Evolutionary conservation across 2,113 vertebrate genomes (phyloP).

Genomic region (Cisticola juncidis): DNA sequence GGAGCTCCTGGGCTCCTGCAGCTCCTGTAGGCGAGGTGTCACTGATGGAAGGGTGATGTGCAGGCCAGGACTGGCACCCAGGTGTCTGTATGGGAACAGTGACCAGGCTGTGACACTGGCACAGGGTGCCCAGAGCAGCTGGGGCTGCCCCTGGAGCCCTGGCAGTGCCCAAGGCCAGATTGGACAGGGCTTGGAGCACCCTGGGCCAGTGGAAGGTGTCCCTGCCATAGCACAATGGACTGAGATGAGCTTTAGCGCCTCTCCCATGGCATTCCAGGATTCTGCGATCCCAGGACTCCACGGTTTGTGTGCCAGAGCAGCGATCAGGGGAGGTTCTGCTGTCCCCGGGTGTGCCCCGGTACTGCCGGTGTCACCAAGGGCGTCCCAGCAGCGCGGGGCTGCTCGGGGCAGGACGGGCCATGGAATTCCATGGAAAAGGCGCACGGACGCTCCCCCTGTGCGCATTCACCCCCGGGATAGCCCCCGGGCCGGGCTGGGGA

Average conservation of each 20-base stretch:
- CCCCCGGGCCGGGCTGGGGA: no score
- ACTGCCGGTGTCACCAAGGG: background rate
- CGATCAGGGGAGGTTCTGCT: no score
- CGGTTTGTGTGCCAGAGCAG: background rate
- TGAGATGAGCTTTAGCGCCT: rapidly evolving
- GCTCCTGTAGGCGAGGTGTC: background rate
- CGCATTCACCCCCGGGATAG: rapidly evolving
- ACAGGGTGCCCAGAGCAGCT: background rate
- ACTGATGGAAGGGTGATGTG: rapidly evolving
- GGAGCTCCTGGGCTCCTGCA: background rate
- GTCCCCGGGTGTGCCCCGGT: background rate
- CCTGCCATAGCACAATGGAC: no score
- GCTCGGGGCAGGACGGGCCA: background rate
- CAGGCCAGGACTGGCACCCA: background rate
- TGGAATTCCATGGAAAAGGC: background rate
- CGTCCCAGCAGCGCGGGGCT: background rate
- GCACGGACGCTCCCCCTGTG: rapidly evolving
- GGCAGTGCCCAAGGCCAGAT: no score
- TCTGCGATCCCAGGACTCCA: rapidly evolving
- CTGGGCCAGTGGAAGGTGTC: background rate
- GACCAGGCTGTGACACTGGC: background rate
- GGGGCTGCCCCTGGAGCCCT: background rate
- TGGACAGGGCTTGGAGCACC: background rate
- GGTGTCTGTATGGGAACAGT: background rate
- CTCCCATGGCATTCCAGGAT: background rate